These are phyloP conservation scores for Halcyon senegalensis DNA, from an alignment of 2,113 vertebrate species.

Conservation along the genomic window DNA sequence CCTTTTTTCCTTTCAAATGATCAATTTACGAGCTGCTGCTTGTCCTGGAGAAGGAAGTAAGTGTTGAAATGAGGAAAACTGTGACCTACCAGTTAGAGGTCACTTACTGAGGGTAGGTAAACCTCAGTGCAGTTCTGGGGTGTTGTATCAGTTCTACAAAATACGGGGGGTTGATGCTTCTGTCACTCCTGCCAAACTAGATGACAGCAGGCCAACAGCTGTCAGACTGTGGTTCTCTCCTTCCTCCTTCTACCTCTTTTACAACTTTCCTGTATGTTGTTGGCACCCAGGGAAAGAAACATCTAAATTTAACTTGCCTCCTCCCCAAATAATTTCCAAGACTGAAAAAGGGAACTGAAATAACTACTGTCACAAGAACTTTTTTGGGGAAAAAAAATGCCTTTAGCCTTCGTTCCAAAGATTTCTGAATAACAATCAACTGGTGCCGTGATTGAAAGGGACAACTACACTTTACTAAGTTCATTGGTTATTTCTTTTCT, in stretches of 20 bases:
- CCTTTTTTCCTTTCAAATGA: background rate
- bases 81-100: background rate
- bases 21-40: background rate
- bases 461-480: background rate
- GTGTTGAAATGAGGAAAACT: background rate
- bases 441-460: background rate
- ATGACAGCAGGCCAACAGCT: background rate
- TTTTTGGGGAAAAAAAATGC: background rate
- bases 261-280: background rate
- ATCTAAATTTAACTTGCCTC: background rate
- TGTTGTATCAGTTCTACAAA: too few relatives aligned
- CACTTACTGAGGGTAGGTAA: background rate
- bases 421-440: background rate
- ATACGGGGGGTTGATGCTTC: too few relatives aligned
- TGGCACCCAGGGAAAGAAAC: background rate
- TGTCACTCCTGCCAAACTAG: background rate
- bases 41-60: background rate
- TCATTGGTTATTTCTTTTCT: background rate
- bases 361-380: background rate
- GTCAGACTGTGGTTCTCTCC: background rate
- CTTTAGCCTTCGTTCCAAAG: background rate
- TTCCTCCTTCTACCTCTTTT: background rate
- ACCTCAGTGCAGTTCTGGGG: too few relatives aligned
- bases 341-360: background rate
- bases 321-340: background rate